phyloP scores from a whole-genome alignment of 2,888 invertebrate species.

The Girardia tigrina region DNA sequence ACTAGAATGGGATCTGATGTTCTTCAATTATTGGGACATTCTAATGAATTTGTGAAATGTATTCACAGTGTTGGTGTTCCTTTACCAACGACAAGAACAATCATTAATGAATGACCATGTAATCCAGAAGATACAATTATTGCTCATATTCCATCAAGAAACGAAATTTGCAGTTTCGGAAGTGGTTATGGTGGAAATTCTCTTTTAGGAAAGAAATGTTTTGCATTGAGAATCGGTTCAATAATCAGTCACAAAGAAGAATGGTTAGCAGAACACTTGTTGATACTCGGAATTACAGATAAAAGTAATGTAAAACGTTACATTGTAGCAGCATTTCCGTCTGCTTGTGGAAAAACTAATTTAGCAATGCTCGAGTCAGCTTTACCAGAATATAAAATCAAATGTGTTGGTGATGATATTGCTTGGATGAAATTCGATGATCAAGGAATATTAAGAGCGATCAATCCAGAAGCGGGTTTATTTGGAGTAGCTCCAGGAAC shows the following conservation, averaged over 20 bases:
- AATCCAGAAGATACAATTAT: constrained; percentile 40
- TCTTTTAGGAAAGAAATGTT: constrained; percentile 42
- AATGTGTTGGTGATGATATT: constrained; percentile 40
- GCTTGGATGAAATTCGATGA: constrained; percentile 42
- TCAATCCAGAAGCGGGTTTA: constrained; percentile 42
- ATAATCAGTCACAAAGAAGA: constrained; percentile 40
- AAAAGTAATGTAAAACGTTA: constrained; percentile 40
- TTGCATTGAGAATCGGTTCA: constrained; percentile 40
- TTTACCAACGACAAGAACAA: constrained; percentile 37
- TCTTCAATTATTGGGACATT: constrained; percentile 38
- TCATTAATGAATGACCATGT: constrained; percentile 41
- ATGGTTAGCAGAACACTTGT: constrained; percentile 42
- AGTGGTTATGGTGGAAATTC: constrained; percentile 42
- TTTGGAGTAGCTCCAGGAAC: constrained; percentile 41
- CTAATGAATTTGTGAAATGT: constrained; percentile 39
- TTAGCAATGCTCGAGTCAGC: constrained; percentile 41
- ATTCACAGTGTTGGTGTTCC: constrained; percentile 41
- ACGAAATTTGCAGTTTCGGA: constrained; percentile 40
- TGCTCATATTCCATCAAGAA: constrained; percentile 39
- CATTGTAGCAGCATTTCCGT: constrained; percentile 41
- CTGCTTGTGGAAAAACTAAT: constrained; percentile 42
- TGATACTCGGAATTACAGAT: constrained; percentile 41
- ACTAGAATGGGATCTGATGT: constrained; percentile 39
- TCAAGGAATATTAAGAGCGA: constrained; percentile 40
- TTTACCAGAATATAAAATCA: constrained; percentile 40